These are phyloP conservation scores for Heliconius charithonia DNA, from an alignment of 2,888 invertebrate genomes.

Conservation along the genomic window DNA sequence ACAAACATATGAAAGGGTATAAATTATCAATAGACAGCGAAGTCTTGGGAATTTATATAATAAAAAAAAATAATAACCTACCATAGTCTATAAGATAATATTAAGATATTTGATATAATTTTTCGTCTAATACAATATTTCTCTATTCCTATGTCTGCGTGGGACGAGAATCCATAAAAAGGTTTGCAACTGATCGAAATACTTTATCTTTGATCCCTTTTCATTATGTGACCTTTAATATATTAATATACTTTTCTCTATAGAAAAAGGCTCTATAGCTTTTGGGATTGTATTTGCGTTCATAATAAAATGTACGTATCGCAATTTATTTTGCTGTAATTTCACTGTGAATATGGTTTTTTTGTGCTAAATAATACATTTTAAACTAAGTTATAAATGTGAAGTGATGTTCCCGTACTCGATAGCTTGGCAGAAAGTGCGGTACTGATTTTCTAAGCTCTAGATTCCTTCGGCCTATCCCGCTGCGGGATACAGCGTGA, in stretches of 20 bases:
- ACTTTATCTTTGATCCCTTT: conserved; percentile 24
- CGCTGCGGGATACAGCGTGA: not conserved
- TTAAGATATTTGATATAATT: not conserved
- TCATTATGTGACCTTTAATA: conserved; percentile 19
- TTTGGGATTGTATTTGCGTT: conserved; percentile 2
- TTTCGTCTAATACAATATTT: not conserved
- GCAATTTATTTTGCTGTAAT: too few species aligned
- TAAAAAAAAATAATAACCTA: not conserved
- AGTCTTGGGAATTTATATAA: not conserved
- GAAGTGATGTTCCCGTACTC: too few species aligned
- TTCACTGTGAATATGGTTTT: too few species aligned
- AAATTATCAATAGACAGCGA: not conserved
- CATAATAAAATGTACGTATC: not conserved
- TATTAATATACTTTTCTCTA: conserved; percentile 8
- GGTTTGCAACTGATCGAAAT: conserved; percentile 22
- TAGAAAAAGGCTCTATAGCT: not conserved
- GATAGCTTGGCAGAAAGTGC: not conserved
- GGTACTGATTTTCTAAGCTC: not conserved
- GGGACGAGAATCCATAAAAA: conserved; percentile 23
- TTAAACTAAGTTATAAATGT: too few species aligned
- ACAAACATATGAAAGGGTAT: too few species aligned
- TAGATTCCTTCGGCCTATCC: not conserved
- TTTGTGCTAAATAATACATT: not conserved
- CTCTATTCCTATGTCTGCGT: conserved; percentile 6
- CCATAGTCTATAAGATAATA: not conserved